A percentile compares a stretch with the other conserved stretches of the same genome.
phyloP scores from a whole-genome alignment of 1,140 invertebrate species.

The Plutomurus gul region DNA sequence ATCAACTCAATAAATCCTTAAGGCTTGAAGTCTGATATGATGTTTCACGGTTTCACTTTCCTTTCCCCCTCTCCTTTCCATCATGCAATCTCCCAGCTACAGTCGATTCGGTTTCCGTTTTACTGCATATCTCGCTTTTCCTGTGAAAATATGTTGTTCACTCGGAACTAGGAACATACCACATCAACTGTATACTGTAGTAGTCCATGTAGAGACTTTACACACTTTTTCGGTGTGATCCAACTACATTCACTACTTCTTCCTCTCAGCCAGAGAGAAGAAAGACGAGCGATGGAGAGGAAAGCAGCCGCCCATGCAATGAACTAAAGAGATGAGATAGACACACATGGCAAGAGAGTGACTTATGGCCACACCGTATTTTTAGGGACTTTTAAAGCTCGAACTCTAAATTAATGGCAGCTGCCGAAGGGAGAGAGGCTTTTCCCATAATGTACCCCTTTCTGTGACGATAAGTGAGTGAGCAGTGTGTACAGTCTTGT shows the following conservation, averaged over 20 bases:
- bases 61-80: constrained; percentile 4
- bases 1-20: constrained; percentile 14
- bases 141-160: neutral
- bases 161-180: no score
- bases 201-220: no score
- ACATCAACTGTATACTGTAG: no score
- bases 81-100: neutral
- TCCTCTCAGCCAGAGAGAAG: neutral
- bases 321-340: neutral
- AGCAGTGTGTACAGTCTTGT: neutral
- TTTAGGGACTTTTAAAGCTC: constrained; percentile 21
- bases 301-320: neutral
- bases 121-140: neutral
- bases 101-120: no score
- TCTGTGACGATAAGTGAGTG: neutral
- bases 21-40: constrained; percentile 13
- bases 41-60: constrained; percentile 20
- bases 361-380: neutral
- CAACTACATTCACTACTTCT: neutral
- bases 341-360: neutral
- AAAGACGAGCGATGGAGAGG: neutral
- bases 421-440: constrained; percentile 10
- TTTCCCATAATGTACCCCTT: constrained; percentile 8
- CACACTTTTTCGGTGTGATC: neutral
- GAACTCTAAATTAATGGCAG: constrained; percentile 12